Conservation (phyloP, 2,888 invertebrate genomes). For the Drosophila nr. medialis region DNA sequence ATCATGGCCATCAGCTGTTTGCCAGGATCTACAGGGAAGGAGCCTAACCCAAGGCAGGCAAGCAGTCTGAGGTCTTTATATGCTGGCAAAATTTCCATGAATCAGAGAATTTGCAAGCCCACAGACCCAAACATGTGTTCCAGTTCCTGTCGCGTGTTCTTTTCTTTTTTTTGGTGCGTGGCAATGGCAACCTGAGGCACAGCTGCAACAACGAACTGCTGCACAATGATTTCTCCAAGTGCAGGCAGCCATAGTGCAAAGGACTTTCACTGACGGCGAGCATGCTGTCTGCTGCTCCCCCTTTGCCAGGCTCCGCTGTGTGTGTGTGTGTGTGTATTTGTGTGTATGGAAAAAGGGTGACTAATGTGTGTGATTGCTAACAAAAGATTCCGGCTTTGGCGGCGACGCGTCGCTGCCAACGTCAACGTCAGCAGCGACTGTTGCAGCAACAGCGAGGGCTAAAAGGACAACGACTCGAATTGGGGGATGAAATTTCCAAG, state of each 20-base stretch:
- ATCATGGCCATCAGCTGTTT: slow-evolving; percentile 73
- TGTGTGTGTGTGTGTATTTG: slow-evolving; percentile 25
- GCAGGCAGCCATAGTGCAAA: slow-evolving; percentile 74
- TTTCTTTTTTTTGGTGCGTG: slow-evolving; percentile 27
- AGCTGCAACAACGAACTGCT: slow-evolving; percentile 48
- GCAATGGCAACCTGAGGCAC: slow-evolving; percentile 50
- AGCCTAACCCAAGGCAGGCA: slow-evolving; percentile 3
- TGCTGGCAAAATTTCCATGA: slow-evolving; percentile 44
- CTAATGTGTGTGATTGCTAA: slow-evolving; percentile 83
- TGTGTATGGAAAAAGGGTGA: slow-evolving; percentile 82
- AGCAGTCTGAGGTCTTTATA: slow-evolving; percentile 33
- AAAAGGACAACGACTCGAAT: slow-evolving; percentile 82
- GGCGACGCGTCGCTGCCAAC: slow-evolving; percentile 35
- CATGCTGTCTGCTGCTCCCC: slow-evolving; percentile 55
- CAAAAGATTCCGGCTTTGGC: slow-evolving; percentile 82
- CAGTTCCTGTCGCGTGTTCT: slow-evolving; percentile 61
- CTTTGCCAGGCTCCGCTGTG: slow-evolving; percentile 7
- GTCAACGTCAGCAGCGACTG: slow-evolving; percentile 27
- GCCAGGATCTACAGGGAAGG: slow-evolving; percentile 21
- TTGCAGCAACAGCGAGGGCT: slow-evolving; percentile 58
- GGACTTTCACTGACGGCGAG: slow-evolving; percentile 81
- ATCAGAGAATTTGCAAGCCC: slow-evolving; percentile 48
- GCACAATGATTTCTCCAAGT: slow-evolving; percentile 71
- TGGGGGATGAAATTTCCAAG: slow-evolving; percentile 81
- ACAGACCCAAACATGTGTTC: slow-evolving; percentile 52